Evolutionary conservation across 2,113 vertebrate genomes (phyloP).

Genomic region (Apodemus speciosus): DNA sequence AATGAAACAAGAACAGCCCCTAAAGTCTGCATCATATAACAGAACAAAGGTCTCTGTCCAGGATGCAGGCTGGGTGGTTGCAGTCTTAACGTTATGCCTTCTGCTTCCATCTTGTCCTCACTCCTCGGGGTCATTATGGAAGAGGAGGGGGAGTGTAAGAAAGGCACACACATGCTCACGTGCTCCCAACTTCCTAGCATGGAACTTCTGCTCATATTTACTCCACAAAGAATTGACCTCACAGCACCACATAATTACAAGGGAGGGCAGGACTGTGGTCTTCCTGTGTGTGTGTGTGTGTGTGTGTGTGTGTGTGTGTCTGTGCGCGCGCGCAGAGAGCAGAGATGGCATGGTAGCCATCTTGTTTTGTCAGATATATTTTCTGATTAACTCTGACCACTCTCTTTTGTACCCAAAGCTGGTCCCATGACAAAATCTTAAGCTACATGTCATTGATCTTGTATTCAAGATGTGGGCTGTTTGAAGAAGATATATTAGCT

Average conservation of each 20-base stretch:
- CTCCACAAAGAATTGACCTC: not conserved
- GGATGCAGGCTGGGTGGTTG: not conserved
- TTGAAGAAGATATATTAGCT: not conserved
- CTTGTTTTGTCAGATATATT: not conserved
- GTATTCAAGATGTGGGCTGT: not conserved
- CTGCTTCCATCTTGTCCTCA: not conserved
- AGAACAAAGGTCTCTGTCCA: not conserved
- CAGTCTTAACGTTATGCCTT: not conserved
- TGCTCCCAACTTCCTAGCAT: not conserved
- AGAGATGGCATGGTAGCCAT: not conserved
- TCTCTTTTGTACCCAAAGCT: not conserved
- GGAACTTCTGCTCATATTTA: not conserved
- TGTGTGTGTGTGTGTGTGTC: not conserved
- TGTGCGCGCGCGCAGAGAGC: too few species aligned
- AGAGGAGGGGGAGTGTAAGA: not conserved
- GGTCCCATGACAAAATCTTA: not conserved
- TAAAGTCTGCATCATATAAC: not conserved
- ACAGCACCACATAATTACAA: not conserved
- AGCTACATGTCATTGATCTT: not conserved
- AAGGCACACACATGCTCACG: rapidly evolving
- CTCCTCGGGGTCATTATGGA: not conserved
- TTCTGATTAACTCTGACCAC: not conserved
- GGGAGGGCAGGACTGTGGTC: not conserved
- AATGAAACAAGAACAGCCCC: not conserved
- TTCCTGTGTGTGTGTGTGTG: not conserved